A percentile compares a stretch with the other conserved stretches of the same genome.
Conservation (phyloP, 2,888 invertebrate genomes). For the Tenthredo livida region DNA sequence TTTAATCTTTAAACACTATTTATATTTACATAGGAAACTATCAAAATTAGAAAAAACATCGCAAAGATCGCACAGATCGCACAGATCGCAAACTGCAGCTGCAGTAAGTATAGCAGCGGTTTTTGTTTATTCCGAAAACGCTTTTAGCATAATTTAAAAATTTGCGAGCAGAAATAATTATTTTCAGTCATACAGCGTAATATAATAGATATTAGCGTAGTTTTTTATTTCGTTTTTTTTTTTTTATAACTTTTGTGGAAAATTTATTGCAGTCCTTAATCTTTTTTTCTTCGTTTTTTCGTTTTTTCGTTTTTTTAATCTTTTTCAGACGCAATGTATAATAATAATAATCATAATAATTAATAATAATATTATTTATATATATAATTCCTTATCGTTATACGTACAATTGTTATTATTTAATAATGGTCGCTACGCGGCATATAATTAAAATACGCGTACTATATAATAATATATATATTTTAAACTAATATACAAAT, state of each 20-base stretch:
- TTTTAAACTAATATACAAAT: not conserved
- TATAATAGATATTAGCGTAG: no score
- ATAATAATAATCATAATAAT: no score
- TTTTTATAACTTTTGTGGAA: no score
- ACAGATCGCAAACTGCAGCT: no score
- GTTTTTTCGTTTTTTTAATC: no score
- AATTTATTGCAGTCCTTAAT: no score
- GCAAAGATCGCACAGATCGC: no score
- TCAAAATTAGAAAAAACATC: constrained; percentile 69
- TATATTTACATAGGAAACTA: constrained; percentile 68
- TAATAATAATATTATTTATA: no score
- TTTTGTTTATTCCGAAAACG: not conserved
- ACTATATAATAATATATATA: not conserved
- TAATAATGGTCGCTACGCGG: not conserved
- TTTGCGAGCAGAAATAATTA: not conserved
- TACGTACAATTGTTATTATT: not conserved
- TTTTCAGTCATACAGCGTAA: not conserved
- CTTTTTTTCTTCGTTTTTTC: no score
- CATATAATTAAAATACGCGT: not conserved
- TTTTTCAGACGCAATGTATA: no score
- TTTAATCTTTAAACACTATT: constrained; percentile 58
- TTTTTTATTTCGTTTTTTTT: no score
- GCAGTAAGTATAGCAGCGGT: not conserved
- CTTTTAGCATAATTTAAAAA: not conserved
- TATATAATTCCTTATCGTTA: no score